Evolutionary conservation across 2,113 vertebrate genomes (phyloP), one percentile per base, ranked within the genome.

Genomic region (Engystomops pustulosus): DNA sequence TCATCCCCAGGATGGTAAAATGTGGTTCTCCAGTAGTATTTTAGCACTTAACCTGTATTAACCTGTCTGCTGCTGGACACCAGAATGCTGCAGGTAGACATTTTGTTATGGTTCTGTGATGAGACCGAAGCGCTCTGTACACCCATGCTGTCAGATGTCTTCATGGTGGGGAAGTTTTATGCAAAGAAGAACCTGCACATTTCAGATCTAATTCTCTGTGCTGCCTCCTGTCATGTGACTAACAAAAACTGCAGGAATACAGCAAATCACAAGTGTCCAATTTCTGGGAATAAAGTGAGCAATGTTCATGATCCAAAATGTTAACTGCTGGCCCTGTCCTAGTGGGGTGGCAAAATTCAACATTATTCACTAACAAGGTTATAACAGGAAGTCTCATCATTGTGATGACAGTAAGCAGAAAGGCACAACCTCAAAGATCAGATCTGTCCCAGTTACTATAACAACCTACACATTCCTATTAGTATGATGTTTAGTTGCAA

Each of bases 21-120:
- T 7, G 65, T 10, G 18, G 68, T 20, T 14, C 27, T 34, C 15
- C 60, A 32, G 12, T 76, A 49, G 30, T 32, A 27, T 68, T 38
- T 65, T 68, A 84, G 81, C 81, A 84, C 81, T 84, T 84, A 84
- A 69, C 69, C 79, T 53, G 44, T 27, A 67, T 77, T 76, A 75
- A 45, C 44, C 30, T 44, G 15, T 83, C 62, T 49, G 18, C 15
- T 44, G 71, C 23, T 51, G 65, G 53, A 49, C 0, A 8, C 11
- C 70, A n/a, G 41, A 6, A 12, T 4, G 18, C n/a, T 6, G 23
- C 20, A n/a, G 17, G 34, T 20, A 12, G 68, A 71, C 36, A 38
- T 45, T 14, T 41, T 12, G 7, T 12, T 41, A 17, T 23, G 34
- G 34, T 34, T 55, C n/a, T 55, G 6, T 55, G 53, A 55, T 55